These are phyloP conservation scores for Protophormia terraenovae DNA, from an alignment of 2,888 invertebrate genomes.

Conservation along the genomic window DNA sequence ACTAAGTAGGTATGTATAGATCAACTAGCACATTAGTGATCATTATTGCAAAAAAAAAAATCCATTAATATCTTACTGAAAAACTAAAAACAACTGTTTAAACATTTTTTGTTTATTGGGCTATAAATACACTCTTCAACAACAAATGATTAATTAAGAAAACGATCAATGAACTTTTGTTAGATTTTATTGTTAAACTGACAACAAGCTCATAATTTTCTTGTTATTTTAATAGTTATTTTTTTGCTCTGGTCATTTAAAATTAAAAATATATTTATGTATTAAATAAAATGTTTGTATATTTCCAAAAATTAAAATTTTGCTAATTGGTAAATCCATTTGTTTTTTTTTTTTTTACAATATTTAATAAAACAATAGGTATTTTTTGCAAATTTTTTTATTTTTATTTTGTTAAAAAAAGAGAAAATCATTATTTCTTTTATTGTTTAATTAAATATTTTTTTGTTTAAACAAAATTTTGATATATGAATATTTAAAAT, in stretches of 20 bases:
- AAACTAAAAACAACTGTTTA: not conserved
- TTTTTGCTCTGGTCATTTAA: not conserved
- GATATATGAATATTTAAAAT: not conserved
- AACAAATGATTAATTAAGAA: conserved; percentile 27
- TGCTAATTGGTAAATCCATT: not conserved
- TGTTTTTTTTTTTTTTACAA: too few species aligned
- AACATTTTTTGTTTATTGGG: not conserved
- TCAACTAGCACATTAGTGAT: too few species aligned
- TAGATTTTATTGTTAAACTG: not conserved
- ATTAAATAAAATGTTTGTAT: not conserved
- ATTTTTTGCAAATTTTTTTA: too few species aligned
- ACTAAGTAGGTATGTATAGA: too few species aligned
- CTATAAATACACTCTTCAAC: not conserved
- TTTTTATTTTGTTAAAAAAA: too few species aligned
- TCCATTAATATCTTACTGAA: not conserved
- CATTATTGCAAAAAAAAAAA: too few species aligned
- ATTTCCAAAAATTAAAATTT: not conserved
- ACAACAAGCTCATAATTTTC: not conserved
- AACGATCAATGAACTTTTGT: conserved; percentile 35
- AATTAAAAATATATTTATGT: not conserved
- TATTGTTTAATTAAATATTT: not conserved
- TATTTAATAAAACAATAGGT: too few species aligned
- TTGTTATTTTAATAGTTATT: not conserved
- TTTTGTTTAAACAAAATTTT: not conserved
- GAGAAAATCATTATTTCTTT: not conserved